Conservation (phyloP, 2,113 vertebrate species). For the Irena cyanogastra region DNA sequence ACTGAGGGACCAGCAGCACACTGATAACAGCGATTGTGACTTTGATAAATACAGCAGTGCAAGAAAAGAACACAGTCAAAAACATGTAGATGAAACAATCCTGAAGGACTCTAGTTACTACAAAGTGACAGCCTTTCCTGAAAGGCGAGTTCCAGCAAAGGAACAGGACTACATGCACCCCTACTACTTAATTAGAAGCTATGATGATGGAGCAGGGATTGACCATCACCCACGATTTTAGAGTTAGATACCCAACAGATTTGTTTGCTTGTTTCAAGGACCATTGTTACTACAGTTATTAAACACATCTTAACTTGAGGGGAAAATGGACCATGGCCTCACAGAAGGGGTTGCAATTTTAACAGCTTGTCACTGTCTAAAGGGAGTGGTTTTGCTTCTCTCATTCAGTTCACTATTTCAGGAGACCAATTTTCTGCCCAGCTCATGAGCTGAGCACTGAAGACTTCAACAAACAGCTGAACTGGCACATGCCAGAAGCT, state of each 20-base stretch:
- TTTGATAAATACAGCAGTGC: background rate
- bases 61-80: background rate
- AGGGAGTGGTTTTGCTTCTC: background rate
- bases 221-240: background rate
- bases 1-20: background rate
- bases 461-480: background rate
- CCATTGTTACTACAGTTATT: background rate
- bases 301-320: background rate
- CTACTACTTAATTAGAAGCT: background rate
- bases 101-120: background rate
- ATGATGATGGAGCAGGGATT: background rate
- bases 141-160: background rate
- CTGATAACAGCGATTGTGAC: background rate
- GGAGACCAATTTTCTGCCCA: background rate
- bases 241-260: background rate
- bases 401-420: background rate
- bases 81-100: background rate
- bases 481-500: background rate
- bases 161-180: background rate
- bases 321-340: background rate
- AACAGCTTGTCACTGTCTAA: background rate
- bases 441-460: background rate
- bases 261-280: background rate
- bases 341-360: background rate
- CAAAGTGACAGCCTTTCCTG: background rate